Conservation (phyloP, 2,113 vertebrate species). For the Upupa epops region DNA sequence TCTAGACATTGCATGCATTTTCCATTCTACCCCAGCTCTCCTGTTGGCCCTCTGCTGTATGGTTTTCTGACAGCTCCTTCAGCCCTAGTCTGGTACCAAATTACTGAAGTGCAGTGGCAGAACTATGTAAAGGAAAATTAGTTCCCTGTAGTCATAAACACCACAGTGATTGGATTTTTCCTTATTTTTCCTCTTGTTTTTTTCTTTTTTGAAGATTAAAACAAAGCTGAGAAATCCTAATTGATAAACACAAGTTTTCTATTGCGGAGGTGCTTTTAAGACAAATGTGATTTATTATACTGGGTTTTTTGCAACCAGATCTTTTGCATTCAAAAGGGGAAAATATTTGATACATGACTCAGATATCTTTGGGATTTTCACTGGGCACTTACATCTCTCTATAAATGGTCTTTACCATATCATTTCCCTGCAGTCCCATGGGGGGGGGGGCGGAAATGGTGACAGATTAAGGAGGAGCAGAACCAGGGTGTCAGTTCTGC, state of each 20-base stretch:
- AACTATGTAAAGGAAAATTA: background rate
- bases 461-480: background rate
- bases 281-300: background rate
- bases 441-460: background rate
- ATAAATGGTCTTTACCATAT: background rate
- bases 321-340: background rate
- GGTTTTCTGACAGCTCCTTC: background rate
- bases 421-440: background rate
- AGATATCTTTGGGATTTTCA: background rate
- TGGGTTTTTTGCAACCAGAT: background rate
- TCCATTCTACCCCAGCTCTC: background rate
- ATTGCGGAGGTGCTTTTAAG: background rate
- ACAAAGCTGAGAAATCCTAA: slow-evolving; percentile 6
- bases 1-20: background rate
- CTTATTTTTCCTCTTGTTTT: background rate
- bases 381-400: background rate
- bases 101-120: background rate
- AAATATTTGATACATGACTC: background rate
- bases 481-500: background rate
- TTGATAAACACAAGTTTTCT: background rate
- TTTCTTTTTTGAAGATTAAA: background rate
- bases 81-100: background rate
- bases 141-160: background rate
- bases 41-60: background rate
- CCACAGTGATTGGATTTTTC: slow-evolving; percentile 27